Conservation (phyloP, 2,888 invertebrate species). For the Aphidoletes aphidimyza region DNA sequence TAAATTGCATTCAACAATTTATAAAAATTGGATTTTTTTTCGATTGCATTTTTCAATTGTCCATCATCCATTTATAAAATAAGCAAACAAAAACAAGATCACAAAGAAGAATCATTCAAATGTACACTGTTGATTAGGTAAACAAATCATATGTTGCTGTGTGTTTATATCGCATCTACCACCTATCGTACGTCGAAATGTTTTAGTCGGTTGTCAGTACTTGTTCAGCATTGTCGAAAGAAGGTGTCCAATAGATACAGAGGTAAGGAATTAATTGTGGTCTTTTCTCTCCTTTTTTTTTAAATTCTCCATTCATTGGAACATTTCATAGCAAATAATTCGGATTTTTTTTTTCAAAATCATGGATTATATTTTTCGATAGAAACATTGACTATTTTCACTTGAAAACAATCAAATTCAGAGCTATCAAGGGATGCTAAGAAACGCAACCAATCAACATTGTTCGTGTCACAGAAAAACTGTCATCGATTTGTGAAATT, state of each 20-base stretch:
- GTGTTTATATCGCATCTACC: constrained; percentile 45
- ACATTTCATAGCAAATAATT: no score
- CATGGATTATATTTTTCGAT: no score
- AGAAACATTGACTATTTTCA: no score
- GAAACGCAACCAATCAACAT: no score
- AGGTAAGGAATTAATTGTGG: background rate
- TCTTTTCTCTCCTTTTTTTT: background rate
- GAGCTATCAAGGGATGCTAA: no score
- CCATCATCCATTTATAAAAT: no score
- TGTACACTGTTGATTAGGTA: constrained; percentile 43
- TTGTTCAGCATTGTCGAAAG: constrained; percentile 25
- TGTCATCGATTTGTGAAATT: no score
- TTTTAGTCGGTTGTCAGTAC: constrained; percentile 44
- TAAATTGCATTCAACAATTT: background rate
- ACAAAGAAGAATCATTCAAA: background rate
- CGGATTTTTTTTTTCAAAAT: no score
- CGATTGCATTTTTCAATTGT: no score
- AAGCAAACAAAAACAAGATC: background rate
- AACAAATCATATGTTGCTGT: constrained; percentile 52
- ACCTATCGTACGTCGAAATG: constrained; percentile 51
- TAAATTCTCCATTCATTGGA: no score
- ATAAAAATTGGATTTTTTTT: background rate
- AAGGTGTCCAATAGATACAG: background rate
- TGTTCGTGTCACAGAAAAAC: no score
- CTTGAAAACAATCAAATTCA: no score